Conservation (phyloP, 35 echinoderm and acorn worm species). For the Holothuria glaberrima region DNA sequence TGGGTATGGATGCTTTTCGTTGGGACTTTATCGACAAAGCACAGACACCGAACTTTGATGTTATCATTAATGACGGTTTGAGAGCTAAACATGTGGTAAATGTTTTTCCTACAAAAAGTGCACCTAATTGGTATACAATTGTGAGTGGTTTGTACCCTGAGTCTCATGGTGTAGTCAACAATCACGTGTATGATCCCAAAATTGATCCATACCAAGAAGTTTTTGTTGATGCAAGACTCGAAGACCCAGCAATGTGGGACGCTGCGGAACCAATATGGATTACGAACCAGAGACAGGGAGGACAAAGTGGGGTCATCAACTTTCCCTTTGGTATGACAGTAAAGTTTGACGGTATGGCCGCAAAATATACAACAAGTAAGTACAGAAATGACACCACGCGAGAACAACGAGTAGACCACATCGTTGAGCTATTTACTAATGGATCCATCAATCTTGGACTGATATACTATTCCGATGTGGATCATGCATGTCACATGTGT, state of each 20-base stretch:
- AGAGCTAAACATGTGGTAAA: background rate
- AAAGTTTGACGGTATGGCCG: background rate
- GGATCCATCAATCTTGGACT: constrained; percentile 6
- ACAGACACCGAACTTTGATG: constrained; percentile 21
- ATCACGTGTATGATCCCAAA: constrained; percentile 10
- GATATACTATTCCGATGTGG: constrained; percentile 23
- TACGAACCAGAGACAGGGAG: constrained; percentile 34
- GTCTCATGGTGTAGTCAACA: constrained; percentile 9
- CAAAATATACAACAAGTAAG: background rate
- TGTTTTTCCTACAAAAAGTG: too few relatives aligned
- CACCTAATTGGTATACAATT: too few relatives aligned
- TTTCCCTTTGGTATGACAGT: constrained; percentile 17
- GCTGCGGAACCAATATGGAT: constrained; percentile 29
- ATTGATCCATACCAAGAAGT: background rate
- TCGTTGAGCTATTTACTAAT: constrained; percentile 18
- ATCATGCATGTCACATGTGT: constrained; percentile 4
- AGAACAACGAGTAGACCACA: background rate
- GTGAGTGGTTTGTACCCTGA: constrained; percentile 1
- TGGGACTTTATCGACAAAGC: background rate
- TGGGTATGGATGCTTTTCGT: constrained; percentile 6
- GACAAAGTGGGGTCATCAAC: background rate
- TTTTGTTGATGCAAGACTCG: background rate
- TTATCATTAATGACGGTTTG: background rate
- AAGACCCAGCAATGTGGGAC: background rate
- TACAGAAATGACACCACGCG: background rate